A percentile compares a stretch with the other conserved stretches of the same genome.
Evolutionary conservation across 2,888 invertebrate genomes (phyloP).

Genomic region (Myathropa florea): DNA sequence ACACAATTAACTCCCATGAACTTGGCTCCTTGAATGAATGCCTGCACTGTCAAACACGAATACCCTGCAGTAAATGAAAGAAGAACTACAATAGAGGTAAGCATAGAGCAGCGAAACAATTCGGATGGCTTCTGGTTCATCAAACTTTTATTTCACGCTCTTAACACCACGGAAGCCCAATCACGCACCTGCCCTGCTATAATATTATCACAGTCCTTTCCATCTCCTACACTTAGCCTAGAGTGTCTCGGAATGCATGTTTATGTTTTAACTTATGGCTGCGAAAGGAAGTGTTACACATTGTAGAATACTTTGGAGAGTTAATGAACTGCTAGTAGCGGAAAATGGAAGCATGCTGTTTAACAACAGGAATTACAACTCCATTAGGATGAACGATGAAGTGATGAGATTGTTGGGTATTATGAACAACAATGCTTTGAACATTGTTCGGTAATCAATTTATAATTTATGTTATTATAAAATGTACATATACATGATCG

Average conservation of each 20-base stretch:
- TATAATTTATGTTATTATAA: not conserved
- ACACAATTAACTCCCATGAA: slow-evolving; percentile 10
- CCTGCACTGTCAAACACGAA: not conserved
- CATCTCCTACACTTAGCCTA: not conserved
- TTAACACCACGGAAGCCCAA: slow-evolving; percentile 46
- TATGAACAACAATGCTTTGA: slow-evolving; percentile 9
- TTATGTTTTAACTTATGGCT: slow-evolving; percentile 39
- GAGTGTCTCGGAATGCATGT: slow-evolving; percentile 41
- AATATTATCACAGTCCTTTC: slow-evolving; percentile 38
- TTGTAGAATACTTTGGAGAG: slow-evolving; percentile 34
- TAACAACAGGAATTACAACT: no score
- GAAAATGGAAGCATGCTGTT: slow-evolving; percentile 22
- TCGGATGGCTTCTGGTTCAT: slow-evolving; percentile 40
- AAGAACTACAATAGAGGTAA: not conserved
- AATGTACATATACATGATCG: not conserved
- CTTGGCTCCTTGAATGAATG: not conserved
- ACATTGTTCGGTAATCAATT: slow-evolving; percentile 33
- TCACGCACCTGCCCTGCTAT: slow-evolving; percentile 41
- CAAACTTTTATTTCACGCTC: slow-evolving; percentile 46
- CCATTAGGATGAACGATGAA: slow-evolving; percentile 14
- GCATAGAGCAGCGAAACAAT: slow-evolving; percentile 37
- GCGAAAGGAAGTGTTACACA: slow-evolving; percentile 40
- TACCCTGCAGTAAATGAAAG: not conserved
- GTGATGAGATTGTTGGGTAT: slow-evolving; percentile 16
- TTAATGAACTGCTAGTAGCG: slow-evolving; percentile 52